Evolutionary conservation across 2,888 invertebrate species (phyloP), one percentile per base, ranked within the genome.

Genomic region (Willowsia nigromaculata): DNA sequence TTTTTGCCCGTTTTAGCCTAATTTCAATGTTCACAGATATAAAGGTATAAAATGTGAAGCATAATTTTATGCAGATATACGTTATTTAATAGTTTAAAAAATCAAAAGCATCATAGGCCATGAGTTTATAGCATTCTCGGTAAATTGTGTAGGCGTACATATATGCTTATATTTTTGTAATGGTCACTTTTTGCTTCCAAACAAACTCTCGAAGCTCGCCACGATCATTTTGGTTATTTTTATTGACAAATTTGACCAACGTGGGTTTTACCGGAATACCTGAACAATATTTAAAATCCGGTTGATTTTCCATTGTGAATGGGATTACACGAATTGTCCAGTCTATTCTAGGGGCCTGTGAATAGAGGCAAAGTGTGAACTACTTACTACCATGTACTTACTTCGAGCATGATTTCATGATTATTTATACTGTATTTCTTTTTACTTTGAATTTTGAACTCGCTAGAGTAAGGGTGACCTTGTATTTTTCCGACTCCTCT

Each of bases 171-270:
- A 59, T 27, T 59, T 87, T 87, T 0, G 71, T 22, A 9, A 87
- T 87, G 5, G 71, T 74, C 27, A 87, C 87, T 22, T 47, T 71
- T 78, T 87, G 87, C 37, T 87, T 87, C 87, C 87, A 87, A 13
- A 87, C 87, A 74, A 59, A 87, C n/a, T 87, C 87, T 0, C 82
- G 81, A 15, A 82, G 11, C 9, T 87, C 87, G 1, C 87, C 87
- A 15, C 74, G 81, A 62, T 81, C 81, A 59, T 59, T 87, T 18
- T 80, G 80, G 33, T n/a, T 40, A 15, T 87, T 87, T 43, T 68
- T 53, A 18, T 82, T 71, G 33, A 87, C 82, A 82, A 82, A 87
- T 65, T 87, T 87, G 4, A 74, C 59, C 25, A 87, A 33, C 6
- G 47, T 33, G 0, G 87, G 87, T 82, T 78, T 53, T 3, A 87